phyloP scores from a whole-genome alignment of 2,888 invertebrate species.

The Pachycephus smyrnensis region DNA sequence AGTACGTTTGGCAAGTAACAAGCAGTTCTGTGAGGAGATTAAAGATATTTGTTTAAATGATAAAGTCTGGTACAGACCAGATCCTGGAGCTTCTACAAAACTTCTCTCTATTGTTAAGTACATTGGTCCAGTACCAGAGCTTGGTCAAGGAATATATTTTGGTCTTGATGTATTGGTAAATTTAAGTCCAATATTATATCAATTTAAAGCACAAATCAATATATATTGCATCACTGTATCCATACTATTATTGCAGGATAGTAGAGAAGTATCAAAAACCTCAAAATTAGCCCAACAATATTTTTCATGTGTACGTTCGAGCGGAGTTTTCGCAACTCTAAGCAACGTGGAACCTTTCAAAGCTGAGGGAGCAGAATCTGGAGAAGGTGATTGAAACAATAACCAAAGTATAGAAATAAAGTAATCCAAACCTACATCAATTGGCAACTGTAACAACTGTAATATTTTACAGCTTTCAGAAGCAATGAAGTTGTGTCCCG shows the following conservation, averaged over 20 bases:
- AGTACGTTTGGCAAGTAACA: slow-evolving; percentile 67
- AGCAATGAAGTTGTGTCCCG: slow-evolving; percentile 23
- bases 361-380: slow-evolving; percentile 25
- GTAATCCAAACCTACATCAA: neutral
- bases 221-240: neutral
- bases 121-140: slow-evolving; percentile 70
- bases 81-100: slow-evolving; percentile 22
- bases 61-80: slow-evolving; percentile 47
- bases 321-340: slow-evolving; percentile 47
- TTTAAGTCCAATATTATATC: slow-evolving; percentile 15
- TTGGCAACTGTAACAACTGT: neutral
- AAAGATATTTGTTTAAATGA: slow-evolving; percentile 42
- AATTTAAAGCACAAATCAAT: neutral
- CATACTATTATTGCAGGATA: slow-evolving; percentile 35
- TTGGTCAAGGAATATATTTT: slow-evolving; percentile 70
- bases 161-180: slow-evolving; percentile 72
- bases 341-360: slow-evolving; percentile 47
- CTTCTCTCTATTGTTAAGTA: slow-evolving; percentile 67
- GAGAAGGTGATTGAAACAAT: slow-evolving; percentile 24
- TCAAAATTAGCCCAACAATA: slow-evolving; percentile 40
- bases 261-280: slow-evolving; percentile 34
- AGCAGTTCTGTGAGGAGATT: slow-evolving; percentile 67
- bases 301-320: slow-evolving; percentile 33
- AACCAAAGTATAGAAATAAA: slow-evolving; percentile 38
- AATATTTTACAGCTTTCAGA: slow-evolving; percentile 19